These are phyloP conservation scores for Nomada lathburiana DNA, from an alignment of 2,888 invertebrate genomes.

Conservation along the genomic window DNA sequence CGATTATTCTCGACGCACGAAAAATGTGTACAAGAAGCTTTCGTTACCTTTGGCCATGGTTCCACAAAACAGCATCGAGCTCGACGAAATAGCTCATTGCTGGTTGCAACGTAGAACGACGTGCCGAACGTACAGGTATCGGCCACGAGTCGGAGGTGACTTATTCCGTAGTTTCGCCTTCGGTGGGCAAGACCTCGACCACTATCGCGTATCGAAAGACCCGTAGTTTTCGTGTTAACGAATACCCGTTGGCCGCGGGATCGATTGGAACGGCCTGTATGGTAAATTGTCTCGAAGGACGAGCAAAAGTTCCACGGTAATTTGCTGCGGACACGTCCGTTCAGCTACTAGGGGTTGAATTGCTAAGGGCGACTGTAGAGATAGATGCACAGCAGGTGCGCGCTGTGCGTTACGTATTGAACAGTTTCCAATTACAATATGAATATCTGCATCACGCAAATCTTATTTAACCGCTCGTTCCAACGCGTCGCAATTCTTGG, in stretches of 20 bases:
- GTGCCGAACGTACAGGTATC: conserved; percentile 13
- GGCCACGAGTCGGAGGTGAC: neutral
- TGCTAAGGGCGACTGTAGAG: neutral
- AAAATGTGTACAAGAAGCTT: too few relatives aligned
- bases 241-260: conserved; percentile 29
- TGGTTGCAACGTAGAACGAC: neutral
- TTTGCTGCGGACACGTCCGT: conserved; percentile 18
- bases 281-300: conserved; percentile 51
- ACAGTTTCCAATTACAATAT: neutral
- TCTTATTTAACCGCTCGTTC: too few relatives aligned
- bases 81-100: neutral
- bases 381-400: neutral
- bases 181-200: conserved; percentile 6
- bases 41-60: conserved; percentile 31
- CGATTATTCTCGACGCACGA: too few relatives aligned
- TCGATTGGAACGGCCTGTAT: conserved; percentile 41
- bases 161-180: conserved; percentile 27
- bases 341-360: conserved; percentile 2
- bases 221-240: conserved; percentile 54
- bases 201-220: conserved; percentile 48
- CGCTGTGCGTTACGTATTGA: neutral
- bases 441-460: too few relatives aligned
- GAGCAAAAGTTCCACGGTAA: conserved; percentile 28
- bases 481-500: too few relatives aligned
- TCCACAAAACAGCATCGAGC: conserved; percentile 13